These are phyloP conservation scores for Temnopleurus reevesii DNA, from an alignment of 53 echinoderm and acorn worm genomes.

Conservation along the genomic window DNA sequence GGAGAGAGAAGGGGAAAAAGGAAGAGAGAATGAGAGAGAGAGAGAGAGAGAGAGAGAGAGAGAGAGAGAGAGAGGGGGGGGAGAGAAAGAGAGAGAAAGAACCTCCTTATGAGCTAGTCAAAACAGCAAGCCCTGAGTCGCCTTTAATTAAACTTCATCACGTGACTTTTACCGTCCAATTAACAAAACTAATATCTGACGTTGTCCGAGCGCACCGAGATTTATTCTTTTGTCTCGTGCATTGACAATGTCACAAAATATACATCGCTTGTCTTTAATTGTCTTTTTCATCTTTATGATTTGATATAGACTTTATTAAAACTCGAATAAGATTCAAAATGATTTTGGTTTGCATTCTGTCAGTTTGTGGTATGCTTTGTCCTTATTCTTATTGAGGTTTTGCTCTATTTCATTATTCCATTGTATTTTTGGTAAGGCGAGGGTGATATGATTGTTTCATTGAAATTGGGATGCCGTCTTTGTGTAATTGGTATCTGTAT, in stretches of 20 bases:
- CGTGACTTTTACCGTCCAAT: conserved; percentile 49
- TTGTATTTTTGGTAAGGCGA: neutral
- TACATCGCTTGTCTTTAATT: conserved; percentile 13
- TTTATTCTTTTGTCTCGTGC: neutral
- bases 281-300: neutral
- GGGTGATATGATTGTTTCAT: neutral
- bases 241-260: neutral
- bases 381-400: neutral
- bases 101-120: no score
- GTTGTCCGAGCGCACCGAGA: neutral
- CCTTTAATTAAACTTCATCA: conserved; percentile 43
- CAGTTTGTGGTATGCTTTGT: no score
- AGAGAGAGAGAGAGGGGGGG: no score
- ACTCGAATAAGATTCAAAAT: neutral
- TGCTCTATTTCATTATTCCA: neutral
- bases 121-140: neutral
- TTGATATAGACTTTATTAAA: neutral
- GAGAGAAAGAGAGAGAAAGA: no score
- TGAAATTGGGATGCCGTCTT: neutral
- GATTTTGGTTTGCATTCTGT: no score
- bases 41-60: no score
- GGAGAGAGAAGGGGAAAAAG: no score
- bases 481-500: neutral
- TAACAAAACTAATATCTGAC: conserved; percentile 48
- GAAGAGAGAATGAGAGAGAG: no score